A percentile compares a stretch with the other conserved stretches of the same genome.
Conservation (phyloP, 1,140 invertebrate genomes). For the Drusus annulatus region DNA sequence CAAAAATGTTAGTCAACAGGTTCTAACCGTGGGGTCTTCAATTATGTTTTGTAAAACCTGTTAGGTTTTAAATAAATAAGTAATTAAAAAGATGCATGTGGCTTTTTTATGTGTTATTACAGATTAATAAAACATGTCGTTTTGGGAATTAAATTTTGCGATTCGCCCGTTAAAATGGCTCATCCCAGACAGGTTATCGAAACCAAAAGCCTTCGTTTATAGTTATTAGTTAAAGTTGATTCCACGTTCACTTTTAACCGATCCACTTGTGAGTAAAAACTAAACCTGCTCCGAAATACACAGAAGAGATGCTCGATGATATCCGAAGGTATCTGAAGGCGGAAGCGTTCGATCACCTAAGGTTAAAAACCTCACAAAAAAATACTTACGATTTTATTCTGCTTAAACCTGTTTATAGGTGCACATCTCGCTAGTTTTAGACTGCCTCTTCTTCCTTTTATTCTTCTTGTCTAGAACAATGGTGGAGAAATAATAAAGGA, state of each 20-base stretch:
- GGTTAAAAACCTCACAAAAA: slow-evolving; percentile 55
- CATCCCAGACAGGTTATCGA: not conserved
- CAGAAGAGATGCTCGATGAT: slow-evolving; percentile 3
- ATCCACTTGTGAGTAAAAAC: not conserved
- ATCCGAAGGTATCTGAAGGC: slow-evolving; percentile 23
- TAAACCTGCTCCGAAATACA: slow-evolving; percentile 1
- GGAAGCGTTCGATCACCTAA: slow-evolving; percentile 49
- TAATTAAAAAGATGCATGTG: too few relatives aligned
- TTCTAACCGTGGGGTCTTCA: too few relatives aligned
- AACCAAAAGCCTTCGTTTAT: slow-evolving; percentile 21
- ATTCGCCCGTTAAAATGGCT: slow-evolving; percentile 11
- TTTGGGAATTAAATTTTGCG: not conserved
- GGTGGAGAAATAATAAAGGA: not conserved
- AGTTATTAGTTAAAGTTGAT: not conserved
- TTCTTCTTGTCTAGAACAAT: not conserved
- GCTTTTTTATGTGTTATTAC: too few relatives aligned
- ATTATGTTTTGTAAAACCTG: too few relatives aligned
- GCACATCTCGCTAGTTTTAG: not conserved
- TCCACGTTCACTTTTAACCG: slow-evolving; percentile 24
- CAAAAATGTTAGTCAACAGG: too few relatives aligned
- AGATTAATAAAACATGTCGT: too few relatives aligned
- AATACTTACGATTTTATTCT: slow-evolving; percentile 57
- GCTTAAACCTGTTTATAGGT: slow-evolving; percentile 50
- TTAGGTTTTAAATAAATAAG: too few relatives aligned
- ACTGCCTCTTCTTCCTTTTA: not conserved